Conservation (phyloP, 2,888 invertebrate genomes). For the Myopa tessellatipennis region DNA sequence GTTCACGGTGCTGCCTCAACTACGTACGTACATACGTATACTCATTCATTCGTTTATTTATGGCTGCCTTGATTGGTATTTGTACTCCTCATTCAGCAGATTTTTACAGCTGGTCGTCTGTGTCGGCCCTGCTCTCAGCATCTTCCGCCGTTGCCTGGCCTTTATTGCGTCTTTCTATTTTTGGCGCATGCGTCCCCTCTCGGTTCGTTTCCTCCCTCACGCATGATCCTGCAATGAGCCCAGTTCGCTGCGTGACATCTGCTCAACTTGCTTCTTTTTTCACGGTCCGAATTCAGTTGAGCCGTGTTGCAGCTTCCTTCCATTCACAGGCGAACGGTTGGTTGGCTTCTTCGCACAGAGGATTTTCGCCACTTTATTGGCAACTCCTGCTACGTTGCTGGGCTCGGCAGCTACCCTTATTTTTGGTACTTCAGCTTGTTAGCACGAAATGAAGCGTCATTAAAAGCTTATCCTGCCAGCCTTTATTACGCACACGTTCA, state of each 20-base stretch:
- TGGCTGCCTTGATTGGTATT: not conserved
- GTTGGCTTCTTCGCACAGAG: no score
- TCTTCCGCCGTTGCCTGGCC: not conserved
- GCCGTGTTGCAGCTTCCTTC: not conserved
- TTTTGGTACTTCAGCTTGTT: not conserved
- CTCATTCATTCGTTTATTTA: not conserved
- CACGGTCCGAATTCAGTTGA: conserved; percentile 22
- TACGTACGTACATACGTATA: not conserved
- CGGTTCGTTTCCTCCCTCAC: not conserved
- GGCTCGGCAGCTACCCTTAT: not conserved
- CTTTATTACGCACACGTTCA: conserved; percentile 1
- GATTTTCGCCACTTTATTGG: no score
- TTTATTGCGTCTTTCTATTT: conserved; percentile 28
- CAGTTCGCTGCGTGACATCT: conserved; percentile 25
- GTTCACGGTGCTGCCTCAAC: not conserved
- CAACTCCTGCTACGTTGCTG: not conserved
- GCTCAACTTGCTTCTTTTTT: conserved; percentile 28
- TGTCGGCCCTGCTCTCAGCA: not conserved
- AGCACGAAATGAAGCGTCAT: not conserved
- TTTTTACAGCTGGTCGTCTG: not conserved
- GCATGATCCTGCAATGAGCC: not conserved
- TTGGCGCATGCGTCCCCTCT: conserved; percentile 28
- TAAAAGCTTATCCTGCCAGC: conserved; percentile 14
- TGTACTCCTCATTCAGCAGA: not conserved
- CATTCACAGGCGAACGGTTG: not conserved